These are phyloP conservation scores for Parus major DNA, from an alignment of 2,113 vertebrate species.

Conservation along the genomic window DNA sequence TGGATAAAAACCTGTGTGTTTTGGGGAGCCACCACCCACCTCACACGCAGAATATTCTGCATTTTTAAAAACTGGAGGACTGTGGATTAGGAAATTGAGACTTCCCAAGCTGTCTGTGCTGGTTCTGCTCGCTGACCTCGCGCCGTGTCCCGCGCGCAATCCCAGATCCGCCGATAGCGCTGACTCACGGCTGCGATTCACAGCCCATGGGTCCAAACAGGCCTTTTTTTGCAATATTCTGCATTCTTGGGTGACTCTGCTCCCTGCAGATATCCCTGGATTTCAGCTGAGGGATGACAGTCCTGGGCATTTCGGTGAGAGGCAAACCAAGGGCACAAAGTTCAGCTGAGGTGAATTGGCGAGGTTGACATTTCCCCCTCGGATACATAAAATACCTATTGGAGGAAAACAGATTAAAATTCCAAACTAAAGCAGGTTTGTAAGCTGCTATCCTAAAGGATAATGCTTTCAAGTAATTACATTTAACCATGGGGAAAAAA, in stretches of 20 bases:
- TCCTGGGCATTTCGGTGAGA: background rate
- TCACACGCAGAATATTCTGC: fast-evolving
- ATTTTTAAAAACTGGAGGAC: background rate
- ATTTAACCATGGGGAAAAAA: background rate
- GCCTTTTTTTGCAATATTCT: background rate
- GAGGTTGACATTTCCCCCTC: background rate
- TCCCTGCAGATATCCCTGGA: background rate
- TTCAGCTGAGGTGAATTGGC: background rate
- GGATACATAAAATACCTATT: background rate
- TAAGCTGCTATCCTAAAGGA: constrained; percentile 9
- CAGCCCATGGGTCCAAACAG: background rate
- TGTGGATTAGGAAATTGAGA: background rate
- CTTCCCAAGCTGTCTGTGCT: background rate
- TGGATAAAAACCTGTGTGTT: fast-evolving
- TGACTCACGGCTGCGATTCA: background rate
- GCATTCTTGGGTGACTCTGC: background rate
- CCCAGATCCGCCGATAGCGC: background rate
- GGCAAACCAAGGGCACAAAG: background rate
- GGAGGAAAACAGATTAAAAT: constrained; percentile 35
- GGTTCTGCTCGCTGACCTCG: background rate
- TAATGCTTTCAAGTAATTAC: constrained; percentile 19
- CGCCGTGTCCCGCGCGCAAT: background rate
- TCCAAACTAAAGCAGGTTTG: background rate
- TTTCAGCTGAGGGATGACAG: background rate
- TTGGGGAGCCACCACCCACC: background rate